Evolutionary conservation across 2,888 invertebrate species (phyloP).

Genomic region (Tethea ocularis): DNA sequence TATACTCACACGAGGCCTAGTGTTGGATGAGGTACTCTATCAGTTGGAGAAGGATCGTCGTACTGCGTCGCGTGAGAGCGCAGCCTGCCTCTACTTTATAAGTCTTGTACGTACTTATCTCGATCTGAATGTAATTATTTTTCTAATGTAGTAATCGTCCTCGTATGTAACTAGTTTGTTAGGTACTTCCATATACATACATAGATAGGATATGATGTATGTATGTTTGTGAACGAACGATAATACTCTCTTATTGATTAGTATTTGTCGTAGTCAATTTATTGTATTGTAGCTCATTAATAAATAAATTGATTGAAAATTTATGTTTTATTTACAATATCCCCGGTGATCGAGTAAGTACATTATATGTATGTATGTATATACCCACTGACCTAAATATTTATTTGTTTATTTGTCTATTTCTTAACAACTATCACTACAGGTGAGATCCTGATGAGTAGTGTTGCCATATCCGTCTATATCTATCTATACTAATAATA

Average conservation of each 20-base stretch:
- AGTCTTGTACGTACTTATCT: neutral
- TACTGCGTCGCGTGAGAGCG: neutral
- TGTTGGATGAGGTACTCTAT: too few relatives aligned
- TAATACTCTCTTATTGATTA: neutral
- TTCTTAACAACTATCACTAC: too few relatives aligned
- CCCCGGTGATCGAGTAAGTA: neutral
- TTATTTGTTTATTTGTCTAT: too few relatives aligned
- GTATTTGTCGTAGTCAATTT: neutral
- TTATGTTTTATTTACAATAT: neutral
- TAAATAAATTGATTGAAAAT: neutral
- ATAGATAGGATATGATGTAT: neutral
- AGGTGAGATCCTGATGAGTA: too few relatives aligned
- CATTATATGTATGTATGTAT: too few relatives aligned
- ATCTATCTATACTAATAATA: too few relatives aligned
- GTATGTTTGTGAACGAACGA: neutral
- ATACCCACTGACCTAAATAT: too few relatives aligned
- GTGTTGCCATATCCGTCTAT: too few relatives aligned
- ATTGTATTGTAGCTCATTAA: neutral
- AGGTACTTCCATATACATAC: neutral
- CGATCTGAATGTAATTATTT: slow-evolving; percentile 5
- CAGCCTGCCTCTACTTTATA: neutral
- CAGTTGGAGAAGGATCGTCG: neutral
- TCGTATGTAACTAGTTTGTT: neutral
- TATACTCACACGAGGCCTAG: too few relatives aligned
- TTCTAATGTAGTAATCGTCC: neutral